Conservation (phyloP, 2,888 invertebrate species). For the Deilephila elpenor region DNA sequence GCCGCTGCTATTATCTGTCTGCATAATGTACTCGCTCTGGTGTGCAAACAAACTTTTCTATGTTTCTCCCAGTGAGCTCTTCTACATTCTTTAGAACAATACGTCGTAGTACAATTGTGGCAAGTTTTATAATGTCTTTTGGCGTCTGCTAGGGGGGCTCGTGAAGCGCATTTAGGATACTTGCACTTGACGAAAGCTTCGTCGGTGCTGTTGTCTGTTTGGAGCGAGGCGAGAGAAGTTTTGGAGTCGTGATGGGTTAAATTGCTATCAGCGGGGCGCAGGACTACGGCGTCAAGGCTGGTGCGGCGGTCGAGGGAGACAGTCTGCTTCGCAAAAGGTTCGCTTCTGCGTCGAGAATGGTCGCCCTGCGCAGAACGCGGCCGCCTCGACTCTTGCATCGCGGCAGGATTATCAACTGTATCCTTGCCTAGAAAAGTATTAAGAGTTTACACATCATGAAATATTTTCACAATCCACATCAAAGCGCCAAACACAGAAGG, state of each 20-base stretch:
- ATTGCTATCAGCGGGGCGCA: constrained; percentile 67
- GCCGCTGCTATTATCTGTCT: constrained; percentile 92
- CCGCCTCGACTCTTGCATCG: constrained; percentile 74
- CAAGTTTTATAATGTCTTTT: constrained; percentile 94
- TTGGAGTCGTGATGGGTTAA: constrained; percentile 72
- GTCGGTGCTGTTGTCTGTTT: constrained; percentile 78
- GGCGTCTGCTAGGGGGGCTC: constrained; percentile 90
- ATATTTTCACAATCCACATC: background rate
- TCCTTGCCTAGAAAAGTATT: constrained; percentile 74
- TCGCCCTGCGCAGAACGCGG: constrained; percentile 75
- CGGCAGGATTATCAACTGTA: constrained; percentile 82
- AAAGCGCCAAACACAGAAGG: constrained; percentile 10
- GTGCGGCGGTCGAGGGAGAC: constrained; percentile 82
- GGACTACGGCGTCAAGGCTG: constrained; percentile 84
- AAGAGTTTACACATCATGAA: background rate
- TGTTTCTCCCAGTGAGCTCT: constrained; percentile 97
- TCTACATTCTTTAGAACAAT: constrained; percentile 96
- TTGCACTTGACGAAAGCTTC: constrained; percentile 89
- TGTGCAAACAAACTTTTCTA: constrained; percentile 94
- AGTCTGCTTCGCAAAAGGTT: constrained; percentile 70
- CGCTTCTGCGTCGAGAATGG: constrained; percentile 76
- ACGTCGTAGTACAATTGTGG: constrained; percentile 97
- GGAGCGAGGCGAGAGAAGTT: constrained; percentile 76
- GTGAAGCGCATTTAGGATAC: constrained; percentile 91
- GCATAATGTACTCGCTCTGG: constrained; percentile 95